Conservation (phyloP, 2,113 vertebrate genomes). For the Centropus unirufus region DNA sequence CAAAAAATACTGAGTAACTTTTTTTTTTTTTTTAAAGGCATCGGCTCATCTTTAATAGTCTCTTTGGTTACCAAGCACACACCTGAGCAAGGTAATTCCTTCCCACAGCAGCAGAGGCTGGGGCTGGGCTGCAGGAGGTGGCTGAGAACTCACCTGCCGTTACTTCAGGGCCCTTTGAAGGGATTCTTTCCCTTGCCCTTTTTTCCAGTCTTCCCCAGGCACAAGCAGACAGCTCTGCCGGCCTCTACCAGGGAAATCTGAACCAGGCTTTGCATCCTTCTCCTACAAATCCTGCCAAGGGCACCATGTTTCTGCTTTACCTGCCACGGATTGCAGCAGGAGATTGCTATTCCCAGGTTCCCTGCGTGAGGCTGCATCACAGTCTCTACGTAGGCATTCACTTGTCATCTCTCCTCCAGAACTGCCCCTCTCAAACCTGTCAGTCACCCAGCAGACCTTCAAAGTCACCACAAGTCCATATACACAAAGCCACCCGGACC, state of each 20-base stretch:
- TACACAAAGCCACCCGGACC: accelerated
- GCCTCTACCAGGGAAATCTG: accelerated
- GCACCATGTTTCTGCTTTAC: not conserved
- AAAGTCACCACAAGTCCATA: accelerated
- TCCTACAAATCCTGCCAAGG: not conserved
- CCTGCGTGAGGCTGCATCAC: not conserved
- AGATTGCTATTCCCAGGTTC: not conserved
- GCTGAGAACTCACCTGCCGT: accelerated
- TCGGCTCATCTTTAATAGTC: not conserved
- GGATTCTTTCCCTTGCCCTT: not conserved
- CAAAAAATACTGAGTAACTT: not conserved
- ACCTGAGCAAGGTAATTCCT: not conserved
- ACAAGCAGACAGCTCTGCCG: not conserved
- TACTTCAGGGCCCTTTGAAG: not conserved
- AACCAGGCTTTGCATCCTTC: not conserved
- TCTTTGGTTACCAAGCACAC: not conserved
- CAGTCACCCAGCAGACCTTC: not conserved
- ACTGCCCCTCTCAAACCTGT: not conserved
- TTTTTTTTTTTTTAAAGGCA: not conserved
- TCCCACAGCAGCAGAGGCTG: not conserved
- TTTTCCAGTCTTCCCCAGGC: not conserved
- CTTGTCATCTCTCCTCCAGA: not conserved
- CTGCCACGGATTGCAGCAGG: not conserved
- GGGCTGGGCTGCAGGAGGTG: accelerated
- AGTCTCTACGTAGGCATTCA: accelerated